Conservation (phyloP, 2,113 vertebrate species). For the Chaetodon trifascialis region DNA sequence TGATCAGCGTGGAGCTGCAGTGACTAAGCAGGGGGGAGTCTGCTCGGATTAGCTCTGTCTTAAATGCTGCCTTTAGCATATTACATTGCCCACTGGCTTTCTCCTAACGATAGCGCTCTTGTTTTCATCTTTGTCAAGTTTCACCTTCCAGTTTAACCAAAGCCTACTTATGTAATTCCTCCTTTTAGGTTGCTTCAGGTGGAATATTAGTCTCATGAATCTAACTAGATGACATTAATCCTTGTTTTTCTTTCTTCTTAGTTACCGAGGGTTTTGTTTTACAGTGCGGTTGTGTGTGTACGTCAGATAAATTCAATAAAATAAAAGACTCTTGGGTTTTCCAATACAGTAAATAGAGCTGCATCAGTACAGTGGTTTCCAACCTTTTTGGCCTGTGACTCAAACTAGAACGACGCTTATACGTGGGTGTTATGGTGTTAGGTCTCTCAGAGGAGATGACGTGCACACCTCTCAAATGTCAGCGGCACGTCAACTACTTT, state of each 20-base stretch:
- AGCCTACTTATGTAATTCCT: constrained; percentile 52
- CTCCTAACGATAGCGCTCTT: constrained; percentile 26
- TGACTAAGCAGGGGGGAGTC: constrained; percentile 50
- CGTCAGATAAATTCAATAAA: constrained; percentile 33
- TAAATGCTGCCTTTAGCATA: constrained; percentile 61
- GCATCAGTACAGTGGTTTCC: not conserved
- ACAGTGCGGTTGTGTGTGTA: constrained; percentile 2
- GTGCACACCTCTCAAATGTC: constrained; percentile 4
- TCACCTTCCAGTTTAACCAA: constrained; percentile 36
- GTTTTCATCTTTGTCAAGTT: constrained; percentile 49
- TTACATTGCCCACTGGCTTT: constrained; percentile 51
- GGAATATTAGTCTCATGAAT: constrained; percentile 36
- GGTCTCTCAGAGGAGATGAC: not conserved
- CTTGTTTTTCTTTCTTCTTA: constrained; percentile 24
- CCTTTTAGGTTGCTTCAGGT: constrained; percentile 35
- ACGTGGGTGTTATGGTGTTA: not conserved
- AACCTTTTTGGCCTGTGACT: constrained; percentile 1
- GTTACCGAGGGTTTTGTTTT: constrained; percentile 15
- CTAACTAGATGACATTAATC: constrained; percentile 47
- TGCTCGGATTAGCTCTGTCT: constrained; percentile 58
- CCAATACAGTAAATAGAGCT: not conserved
- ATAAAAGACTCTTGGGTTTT: constrained; percentile 9
- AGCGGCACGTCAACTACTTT: constrained; percentile 7
- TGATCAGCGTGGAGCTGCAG: constrained; percentile 55
- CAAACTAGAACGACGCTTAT: constrained; percentile 26